Base-by-base conservation (phyloP, 2,797 vertebrate species). In the Channallabes apus region DNA sequence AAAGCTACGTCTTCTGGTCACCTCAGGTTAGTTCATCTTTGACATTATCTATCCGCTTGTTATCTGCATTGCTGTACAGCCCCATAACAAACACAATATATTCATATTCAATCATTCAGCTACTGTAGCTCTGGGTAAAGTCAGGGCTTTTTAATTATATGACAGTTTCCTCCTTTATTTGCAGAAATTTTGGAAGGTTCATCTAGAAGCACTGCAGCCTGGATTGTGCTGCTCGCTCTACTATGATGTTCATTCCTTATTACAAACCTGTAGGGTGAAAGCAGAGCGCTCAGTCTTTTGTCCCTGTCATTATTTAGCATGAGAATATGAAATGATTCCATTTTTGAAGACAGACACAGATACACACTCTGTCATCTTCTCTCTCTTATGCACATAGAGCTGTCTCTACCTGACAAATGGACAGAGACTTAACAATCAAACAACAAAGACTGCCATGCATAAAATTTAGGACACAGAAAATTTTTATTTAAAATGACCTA, bases 231-330 rank as follows among this genome's bases (percentile, higher is more conserved):
- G n/a, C n/a, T n/a, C n/a, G 69, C 67, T 76, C 32, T 67, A 58
- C 75, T 83, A 46, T 22, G 51, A 73, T 46, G 76, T 84, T 89
- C 81, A 88, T 86, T 82, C 84, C 78, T 86, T 85, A 90, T 90
- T 89, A 90, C 64, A 86, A 84, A 51, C 69, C 83, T 86, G 83
- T 78, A 81, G 82, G 62, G 71, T 67, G 82, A 73, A 56, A 81
- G 41, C 72, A 83, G 17, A 81, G 29, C 69, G 71, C n/a, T 82
- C 58, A 62, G 32, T 72, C 69, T 56, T 77, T 86, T 77, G 64
- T 35, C 24, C 54, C 24, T 61, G 69, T 84, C 59, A 62, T 84
- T 73, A 68, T 61, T 80, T 68, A 80, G 51, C 75, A 68, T 29
- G 46, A 22, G 80, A 69, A 62, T 83, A 83, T 65, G 22, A 83